Percentiles rank a stretch among this genome's conserved stretches.
Evolutionary conservation across 2,113 vertebrate species (phyloP).

Genomic region (Genyomyrus donnyi): DNA sequence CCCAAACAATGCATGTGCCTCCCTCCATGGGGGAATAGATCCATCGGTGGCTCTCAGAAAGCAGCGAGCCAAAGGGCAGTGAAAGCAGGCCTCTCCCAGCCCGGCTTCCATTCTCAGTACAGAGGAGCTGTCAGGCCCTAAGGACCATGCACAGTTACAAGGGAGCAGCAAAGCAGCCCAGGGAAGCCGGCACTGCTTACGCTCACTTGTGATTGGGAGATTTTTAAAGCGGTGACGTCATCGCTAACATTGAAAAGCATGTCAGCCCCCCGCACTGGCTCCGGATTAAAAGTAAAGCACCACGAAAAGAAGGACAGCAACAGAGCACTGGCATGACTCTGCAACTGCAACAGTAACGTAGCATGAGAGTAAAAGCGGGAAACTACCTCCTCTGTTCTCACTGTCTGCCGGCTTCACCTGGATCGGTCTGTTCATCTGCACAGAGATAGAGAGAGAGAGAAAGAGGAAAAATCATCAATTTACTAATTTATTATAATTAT

Average conservation of each 20-base stretch:
- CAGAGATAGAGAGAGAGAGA: slow-evolving; percentile 38
- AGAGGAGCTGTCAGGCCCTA: neutral
- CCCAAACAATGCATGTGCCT: slow-evolving; percentile 30
- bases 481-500: neutral
- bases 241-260: neutral
- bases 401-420: slow-evolving; percentile 98
- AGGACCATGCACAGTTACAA: neutral
- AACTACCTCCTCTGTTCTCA: slow-evolving; percentile 93
- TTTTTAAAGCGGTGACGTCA: neutral
- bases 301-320: neutral
- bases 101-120: neutral
- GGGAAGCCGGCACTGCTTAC: neutral
- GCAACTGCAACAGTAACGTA: slow-evolving; percentile 34
- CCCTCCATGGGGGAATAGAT: slow-evolving; percentile 36
- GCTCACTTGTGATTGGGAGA: too few relatives aligned
- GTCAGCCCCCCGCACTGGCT: slow-evolving; percentile 23
- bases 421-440: slow-evolving; percentile 98
- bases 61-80: slow-evolving; percentile 42
- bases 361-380: slow-evolving; percentile 45
- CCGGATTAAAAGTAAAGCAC: slow-evolving; percentile 28
- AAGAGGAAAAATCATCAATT: slow-evolving; percentile 5
- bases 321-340: neutral
- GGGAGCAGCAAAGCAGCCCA: neutral
- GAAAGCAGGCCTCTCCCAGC: slow-evolving; percentile 25
- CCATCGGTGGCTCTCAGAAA: slow-evolving; percentile 53